Evolutionary conservation across 2,113 vertebrate species (phyloP).

Genomic region (Emberiza fucata): DNA sequence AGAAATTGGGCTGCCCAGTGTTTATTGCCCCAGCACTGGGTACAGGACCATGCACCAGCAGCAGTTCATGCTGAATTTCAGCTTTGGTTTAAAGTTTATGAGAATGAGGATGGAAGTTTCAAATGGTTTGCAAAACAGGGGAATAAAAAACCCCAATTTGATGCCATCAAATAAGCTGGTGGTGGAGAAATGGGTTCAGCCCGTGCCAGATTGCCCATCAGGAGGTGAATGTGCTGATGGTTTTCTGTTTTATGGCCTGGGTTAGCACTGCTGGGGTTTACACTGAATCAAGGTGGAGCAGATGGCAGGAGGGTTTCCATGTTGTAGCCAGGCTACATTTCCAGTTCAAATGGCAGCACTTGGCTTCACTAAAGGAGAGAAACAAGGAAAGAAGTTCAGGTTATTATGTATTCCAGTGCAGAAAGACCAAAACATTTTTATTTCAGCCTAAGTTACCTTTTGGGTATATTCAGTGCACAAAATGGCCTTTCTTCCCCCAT

Average conservation of each 20-base stretch:
- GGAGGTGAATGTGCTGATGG: not conserved
- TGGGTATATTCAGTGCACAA: not conserved
- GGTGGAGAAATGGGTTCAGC: not conserved
- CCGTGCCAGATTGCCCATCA: not conserved
- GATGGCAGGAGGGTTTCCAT: not conserved
- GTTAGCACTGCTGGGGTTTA: not conserved
- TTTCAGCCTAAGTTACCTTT: not conserved
- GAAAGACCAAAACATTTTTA: not conserved
- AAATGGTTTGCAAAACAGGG: not conserved
- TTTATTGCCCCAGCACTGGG: not conserved
- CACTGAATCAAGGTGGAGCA: not conserved
- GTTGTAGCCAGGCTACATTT: not conserved
- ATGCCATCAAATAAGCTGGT: not conserved
- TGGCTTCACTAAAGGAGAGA: not conserved
- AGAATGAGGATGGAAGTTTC: not conserved
- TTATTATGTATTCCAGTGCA: not conserved
- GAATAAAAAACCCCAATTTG: not conserved
- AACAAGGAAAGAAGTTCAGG: not conserved
- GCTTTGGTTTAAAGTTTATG: not conserved
- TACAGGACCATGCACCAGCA: not conserved
- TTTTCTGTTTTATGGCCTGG: not conserved
- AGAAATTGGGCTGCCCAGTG: not conserved
- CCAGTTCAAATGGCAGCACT: slow-evolving; percentile 8
- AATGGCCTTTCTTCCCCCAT: not conserved
- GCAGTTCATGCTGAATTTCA: not conserved